phyloP scores from a whole-genome alignment of 2,113 vertebrate species.

The Scartelaos histophorus region DNA sequence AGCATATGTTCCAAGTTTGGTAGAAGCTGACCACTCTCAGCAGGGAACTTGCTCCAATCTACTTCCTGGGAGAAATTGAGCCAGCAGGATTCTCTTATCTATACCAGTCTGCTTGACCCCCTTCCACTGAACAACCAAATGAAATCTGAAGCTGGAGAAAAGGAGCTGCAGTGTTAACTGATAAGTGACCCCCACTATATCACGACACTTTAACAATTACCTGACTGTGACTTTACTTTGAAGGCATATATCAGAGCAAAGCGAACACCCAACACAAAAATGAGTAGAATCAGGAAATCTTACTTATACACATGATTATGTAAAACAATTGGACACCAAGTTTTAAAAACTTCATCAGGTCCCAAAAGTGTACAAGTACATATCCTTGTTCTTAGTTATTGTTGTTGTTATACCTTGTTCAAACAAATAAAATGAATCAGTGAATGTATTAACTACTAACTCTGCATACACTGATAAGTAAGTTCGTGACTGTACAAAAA shows the following conservation, averaged over 20 bases:
- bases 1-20: constrained; percentile 46
- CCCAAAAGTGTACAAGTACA: no score
- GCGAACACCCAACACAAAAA: constrained; percentile 2
- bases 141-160: constrained; percentile 57
- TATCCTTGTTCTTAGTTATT: no score
- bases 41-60: constrained; percentile 54
- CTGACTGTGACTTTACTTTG: constrained; percentile 43
- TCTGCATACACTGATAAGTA: no score
- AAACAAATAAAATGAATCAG: no score
- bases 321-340: no score
- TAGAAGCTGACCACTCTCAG: constrained; percentile 60
- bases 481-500: no score
- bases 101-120: constrained; percentile 65
- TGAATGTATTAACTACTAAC: no score
- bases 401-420: no score
- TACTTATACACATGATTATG: no score
- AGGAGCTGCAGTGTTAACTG: constrained; percentile 49
- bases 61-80: constrained; percentile 70
- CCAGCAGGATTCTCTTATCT: constrained; percentile 77
- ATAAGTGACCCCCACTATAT: constrained; percentile 49
- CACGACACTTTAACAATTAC: constrained; percentile 41
- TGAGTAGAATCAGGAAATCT: not conserved
- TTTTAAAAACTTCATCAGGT: no score
- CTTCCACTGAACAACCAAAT: constrained; percentile 69
- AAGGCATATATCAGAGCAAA: constrained; percentile 8